Evolutionary conservation across 2,797 vertebrate genomes (phyloP).

Genomic region (Apogon talboti): DNA sequence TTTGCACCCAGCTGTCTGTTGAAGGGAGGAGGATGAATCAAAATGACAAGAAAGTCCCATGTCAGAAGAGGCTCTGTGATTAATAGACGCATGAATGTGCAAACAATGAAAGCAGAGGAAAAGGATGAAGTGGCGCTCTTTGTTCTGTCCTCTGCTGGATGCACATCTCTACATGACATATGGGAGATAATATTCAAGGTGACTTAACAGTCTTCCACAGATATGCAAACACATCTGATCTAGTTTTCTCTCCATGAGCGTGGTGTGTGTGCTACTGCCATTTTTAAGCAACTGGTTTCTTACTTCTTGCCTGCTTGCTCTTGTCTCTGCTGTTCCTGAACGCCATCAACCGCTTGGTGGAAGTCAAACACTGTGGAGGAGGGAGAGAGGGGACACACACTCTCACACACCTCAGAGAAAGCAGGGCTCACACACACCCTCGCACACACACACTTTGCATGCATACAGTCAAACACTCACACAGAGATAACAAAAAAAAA

Average conservation of each 20-base stretch:
- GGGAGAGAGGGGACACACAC: constrained; percentile 75
- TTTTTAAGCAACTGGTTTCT: constrained; percentile 69
- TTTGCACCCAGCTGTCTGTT: neutral
- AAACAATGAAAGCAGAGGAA: neutral
- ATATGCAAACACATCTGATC: neutral
- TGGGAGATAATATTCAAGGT: neutral
- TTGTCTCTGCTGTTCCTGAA: constrained; percentile 97
- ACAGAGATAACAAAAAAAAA: neutral
- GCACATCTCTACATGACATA: neutral
- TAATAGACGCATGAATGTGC: neutral
- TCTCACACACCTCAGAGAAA: constrained; percentile 68
- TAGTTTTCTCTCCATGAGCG: neutral
- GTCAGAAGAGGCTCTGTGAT: neutral
- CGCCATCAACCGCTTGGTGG: constrained; percentile 97
- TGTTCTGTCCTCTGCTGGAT: neutral
- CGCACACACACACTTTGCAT: constrained; percentile 28
- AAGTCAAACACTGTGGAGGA: constrained; percentile 95
- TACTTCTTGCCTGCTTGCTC: constrained; percentile 98
- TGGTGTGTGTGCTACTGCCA: constrained; percentile 28
- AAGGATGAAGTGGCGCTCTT: neutral
- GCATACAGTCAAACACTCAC: constrained; percentile 36
- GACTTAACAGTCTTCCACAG: neutral
- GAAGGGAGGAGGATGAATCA: neutral
- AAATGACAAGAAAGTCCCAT: neutral
- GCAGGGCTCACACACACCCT: constrained; percentile 43